Base-by-base conservation (phyloP, 1,140 invertebrate genomes). In the Nasonia giraulti region DNA sequence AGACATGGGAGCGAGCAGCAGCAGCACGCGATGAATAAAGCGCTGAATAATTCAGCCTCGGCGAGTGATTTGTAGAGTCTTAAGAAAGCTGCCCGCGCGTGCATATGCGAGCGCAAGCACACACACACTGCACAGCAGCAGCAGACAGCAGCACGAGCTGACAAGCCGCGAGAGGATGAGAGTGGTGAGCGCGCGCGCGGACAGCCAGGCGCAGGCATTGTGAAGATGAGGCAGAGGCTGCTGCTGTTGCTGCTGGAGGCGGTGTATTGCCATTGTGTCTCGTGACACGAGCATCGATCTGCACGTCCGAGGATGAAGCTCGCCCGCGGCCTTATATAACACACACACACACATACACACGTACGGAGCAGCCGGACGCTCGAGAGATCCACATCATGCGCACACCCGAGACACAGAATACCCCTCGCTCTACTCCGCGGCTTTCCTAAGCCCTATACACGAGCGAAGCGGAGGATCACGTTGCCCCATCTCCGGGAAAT, bases 11-110 rank as follows among this genome's bases (percentile, higher is more conserved):
- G 68, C 68, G 10, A 27, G 20, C 6, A 27, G 23, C 27, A 31
- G 23, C 31, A 71, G 23, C 31, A 33, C 23, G 55, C 85, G 50
- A 47, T 74, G 44, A 85, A 85, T 86, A 87, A 89, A 80, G 14
- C 44, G 6, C 23, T 44, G 40, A 62, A 76, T 82, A 82, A 82
- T 82, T 62, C 37, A 71, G 68, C 33, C 50, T 76, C 73, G 4
- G 31, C 68, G 68, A 71, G 55, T 66, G 71, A 82, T 82, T 82
- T 76, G 50, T 76, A 55, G 73, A 66, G 37, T 31, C n/a, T 82
- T 10, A 66, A 66, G 47, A 27, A 76, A 62, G 44, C 10, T 20
- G 69, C 23, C 40, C 7, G 40, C 20, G 62, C n/a, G 40, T 17
- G 68, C 68, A 71, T 31, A 81, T 11, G 66, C 14, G 14, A 79